Conservation (phyloP, 2,113 vertebrate species). For the Prietella phreatophila region DNA sequence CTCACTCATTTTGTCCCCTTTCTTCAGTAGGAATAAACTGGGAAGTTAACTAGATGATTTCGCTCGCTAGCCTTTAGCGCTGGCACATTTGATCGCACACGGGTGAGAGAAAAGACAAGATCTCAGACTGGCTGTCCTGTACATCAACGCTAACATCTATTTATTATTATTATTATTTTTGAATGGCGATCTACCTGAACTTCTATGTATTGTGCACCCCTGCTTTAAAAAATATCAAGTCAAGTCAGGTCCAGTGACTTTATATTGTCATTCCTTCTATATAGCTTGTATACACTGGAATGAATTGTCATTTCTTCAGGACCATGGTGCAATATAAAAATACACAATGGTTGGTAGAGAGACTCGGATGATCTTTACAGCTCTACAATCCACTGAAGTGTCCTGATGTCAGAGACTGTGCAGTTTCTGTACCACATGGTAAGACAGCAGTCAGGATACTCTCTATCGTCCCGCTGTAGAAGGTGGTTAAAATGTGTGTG, state of each 20-base stretch:
- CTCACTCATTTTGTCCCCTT: too few relatives aligned
- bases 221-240: not conserved
- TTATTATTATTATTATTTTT: too few relatives aligned
- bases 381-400: not conserved
- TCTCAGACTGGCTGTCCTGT: too few relatives aligned
- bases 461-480: not conserved
- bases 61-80: too few relatives aligned
- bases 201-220: too few relatives aligned
- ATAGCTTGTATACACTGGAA: not conserved
- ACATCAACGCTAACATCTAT: too few relatives aligned
- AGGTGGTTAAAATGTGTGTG: not conserved
- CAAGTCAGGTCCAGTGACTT: not conserved
- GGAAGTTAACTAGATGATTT: too few relatives aligned
- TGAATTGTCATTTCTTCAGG: not conserved
- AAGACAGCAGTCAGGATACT: not conserved
- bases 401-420: not conserved
- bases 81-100: too few relatives aligned
- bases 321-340: not conserved
- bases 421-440: too few relatives aligned
- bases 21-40: too few relatives aligned
- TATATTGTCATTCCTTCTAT: not conserved
- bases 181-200: too few relatives aligned
- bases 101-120: too few relatives aligned
- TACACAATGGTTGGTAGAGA: not conserved
- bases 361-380: not conserved